A percentile compares a stretch with the other conserved stretches of the same genome.
These are phyloP conservation scores for Eublepharis macularius DNA, from an alignment of 2,113 vertebrate genomes.

Conservation along the genomic window DNA sequence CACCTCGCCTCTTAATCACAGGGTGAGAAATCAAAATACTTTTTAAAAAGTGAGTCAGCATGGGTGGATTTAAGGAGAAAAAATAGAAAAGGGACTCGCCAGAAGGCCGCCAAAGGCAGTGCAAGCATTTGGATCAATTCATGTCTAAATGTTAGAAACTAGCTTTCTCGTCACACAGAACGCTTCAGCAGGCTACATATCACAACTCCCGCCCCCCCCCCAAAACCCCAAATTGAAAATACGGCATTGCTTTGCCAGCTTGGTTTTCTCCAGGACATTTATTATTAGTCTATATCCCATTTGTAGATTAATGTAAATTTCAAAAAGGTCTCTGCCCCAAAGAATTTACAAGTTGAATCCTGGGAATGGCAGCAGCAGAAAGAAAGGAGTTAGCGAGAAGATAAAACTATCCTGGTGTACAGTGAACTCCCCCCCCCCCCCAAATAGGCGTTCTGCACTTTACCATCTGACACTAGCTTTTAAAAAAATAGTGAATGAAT, in stretches of 20 bases:
- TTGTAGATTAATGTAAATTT: too few species aligned
- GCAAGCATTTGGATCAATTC: not conserved
- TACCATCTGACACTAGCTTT: too few species aligned
- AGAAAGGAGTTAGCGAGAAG: too few species aligned
- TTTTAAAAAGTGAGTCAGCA: conserved; percentile 62
- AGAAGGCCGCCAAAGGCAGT: not conserved
- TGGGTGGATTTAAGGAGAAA: not conserved
- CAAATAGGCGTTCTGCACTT: not conserved
- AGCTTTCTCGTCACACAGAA: not conserved
- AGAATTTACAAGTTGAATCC: not conserved
- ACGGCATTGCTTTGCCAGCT: not conserved
- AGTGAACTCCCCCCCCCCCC: not conserved
- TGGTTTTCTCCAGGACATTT: not conserved
- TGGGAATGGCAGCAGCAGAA: not conserved
- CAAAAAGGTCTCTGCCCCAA: not conserved
- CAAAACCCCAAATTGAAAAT: too few species aligned
- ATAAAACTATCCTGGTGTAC: not conserved
- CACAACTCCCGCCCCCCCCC: not conserved
- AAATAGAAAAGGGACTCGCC: not conserved
- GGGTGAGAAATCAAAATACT: conserved; percentile 61
- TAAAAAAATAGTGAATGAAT: too few species aligned
- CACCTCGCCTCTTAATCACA: conserved; percentile 48
- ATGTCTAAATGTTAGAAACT: not conserved
- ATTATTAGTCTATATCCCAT: not conserved
- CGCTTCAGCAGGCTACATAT: not conserved